Evolutionary conservation across 2,888 invertebrate species (phyloP).

Genomic region (Agriotes lineatus): DNA sequence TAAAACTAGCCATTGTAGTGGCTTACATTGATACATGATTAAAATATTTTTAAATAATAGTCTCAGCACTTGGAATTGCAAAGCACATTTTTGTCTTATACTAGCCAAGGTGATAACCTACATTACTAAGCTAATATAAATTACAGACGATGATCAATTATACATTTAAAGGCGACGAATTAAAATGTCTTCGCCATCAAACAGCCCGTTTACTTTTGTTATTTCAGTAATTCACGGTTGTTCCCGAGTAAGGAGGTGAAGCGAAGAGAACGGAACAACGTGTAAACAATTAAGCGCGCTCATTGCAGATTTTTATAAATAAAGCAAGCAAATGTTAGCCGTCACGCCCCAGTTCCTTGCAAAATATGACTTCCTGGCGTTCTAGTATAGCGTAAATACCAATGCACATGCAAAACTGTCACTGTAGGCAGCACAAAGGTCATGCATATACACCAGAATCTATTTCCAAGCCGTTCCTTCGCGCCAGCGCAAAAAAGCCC

Average conservation of each 20-base stretch:
- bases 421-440: conserved; percentile 38
- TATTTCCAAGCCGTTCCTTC: conserved; percentile 13
- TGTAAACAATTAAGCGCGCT: conserved; percentile 27
- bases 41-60: no score
- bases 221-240: background rate
- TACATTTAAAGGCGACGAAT: no score
- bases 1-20: no score
- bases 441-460: conserved; percentile 25
- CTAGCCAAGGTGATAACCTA: no score
- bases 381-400: conserved; percentile 42
- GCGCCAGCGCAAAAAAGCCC: background rate
- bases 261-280: background rate
- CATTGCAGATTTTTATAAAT: conserved; percentile 21
- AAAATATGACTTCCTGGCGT: conserved; percentile 41
- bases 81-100: no score
- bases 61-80: no score
- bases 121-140: no score
- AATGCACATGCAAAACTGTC: conserved; percentile 46
- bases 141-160: no score
- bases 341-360: conserved; percentile 47
- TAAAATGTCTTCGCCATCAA: no score
- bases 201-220: background rate
- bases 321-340: conserved; percentile 46
- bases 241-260: background rate
- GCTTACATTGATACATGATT: no score